Base-by-base conservation (phyloP, 2,888 invertebrate genomes). In the Acrobeloides nanus region DNA sequence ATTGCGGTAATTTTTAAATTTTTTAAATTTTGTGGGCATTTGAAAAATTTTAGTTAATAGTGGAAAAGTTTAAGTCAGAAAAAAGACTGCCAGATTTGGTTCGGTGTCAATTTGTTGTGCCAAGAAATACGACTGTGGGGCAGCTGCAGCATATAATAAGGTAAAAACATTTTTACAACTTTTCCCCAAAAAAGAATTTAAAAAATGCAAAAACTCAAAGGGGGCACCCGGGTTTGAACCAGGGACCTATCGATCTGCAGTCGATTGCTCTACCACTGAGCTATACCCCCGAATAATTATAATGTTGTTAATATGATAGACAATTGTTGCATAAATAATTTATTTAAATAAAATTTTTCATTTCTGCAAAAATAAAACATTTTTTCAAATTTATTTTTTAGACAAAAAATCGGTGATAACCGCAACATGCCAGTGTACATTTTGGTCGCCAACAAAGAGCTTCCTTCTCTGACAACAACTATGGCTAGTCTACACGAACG, bases 211-310 rank as follows among this genome's bases (percentile, higher is more conserved):
- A 40, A 40, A 40, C 7, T 27, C 23, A 31, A n/a, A 46, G 46
- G 46, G 46, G 38, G 38, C 46, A 46, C 46, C 46, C 46, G 46
- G 46, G 46, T 33, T 46, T 46, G 46, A 46, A 46, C 46, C 46
- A 33, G 46, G 46, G 46, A 46, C 46, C 46, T 44, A 46, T 46
- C 46, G 46, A 46, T 46, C 48, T 49, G 48, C 49, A 51, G 38
- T 35, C 49, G 38, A 50, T 51, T 37, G 39, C 38, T 48, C 50
- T 37, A 37, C 48, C 37, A 38, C 48, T 48, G 50, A 50, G 50
- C 47, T 50, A 38, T 49, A 48, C 29, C 29, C 48, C 37, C 47
- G 29, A n/a, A n/a, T n/a, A n/a, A n/a, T n/a, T n/a, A n/a, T n/a
- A n/a, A n/a, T n/a, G n/a, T n/a, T n/a, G n/a, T n/a, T n/a, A n/a